A percentile compares a stretch with the other conserved stretches of the same genome.
phyloP scores from a whole-genome alignment of 2,888 invertebrate genomes.

The Heliconius sara region DNA sequence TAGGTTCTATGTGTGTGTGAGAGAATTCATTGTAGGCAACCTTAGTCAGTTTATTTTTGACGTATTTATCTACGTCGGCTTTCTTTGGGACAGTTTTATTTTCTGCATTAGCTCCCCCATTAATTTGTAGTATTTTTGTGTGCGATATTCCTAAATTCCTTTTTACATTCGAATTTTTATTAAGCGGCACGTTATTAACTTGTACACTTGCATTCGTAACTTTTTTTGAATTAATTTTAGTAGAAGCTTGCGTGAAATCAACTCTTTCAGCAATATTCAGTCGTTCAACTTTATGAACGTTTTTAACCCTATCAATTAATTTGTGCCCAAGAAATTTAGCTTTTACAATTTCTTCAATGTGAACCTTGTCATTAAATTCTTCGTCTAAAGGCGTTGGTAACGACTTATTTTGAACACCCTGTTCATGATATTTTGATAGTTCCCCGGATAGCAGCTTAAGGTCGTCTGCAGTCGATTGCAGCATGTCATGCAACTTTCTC shows the following conservation, averaged over 20 bases:
- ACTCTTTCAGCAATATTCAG: constrained; percentile 27
- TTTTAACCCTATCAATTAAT: constrained; percentile 59
- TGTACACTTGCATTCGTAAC: constrained; percentile 55
- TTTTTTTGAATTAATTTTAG: constrained; percentile 51
- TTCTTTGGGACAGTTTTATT: constrained; percentile 20
- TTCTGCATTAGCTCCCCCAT: constrained; percentile 50
- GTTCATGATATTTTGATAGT: constrained; percentile 68
- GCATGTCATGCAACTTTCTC: constrained; percentile 76
- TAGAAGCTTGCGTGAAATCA: constrained; percentile 44
- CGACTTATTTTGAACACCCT: constrained; percentile 65
- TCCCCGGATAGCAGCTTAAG: constrained; percentile 75
- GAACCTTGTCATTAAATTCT: constrained; percentile 78
- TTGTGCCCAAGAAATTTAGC: constrained; percentile 79
- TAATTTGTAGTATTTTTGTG: constrained; percentile 67
- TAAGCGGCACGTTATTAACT: constrained; percentile 52
- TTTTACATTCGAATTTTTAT: constrained; percentile 54
- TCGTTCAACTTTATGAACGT: constrained; percentile 39
- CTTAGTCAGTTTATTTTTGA: constrained; percentile 50
- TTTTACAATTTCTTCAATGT: constrained; percentile 77
- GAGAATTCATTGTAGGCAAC: constrained; percentile 71
- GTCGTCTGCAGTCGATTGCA: constrained; percentile 79
- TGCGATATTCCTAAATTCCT: constrained; percentile 65
- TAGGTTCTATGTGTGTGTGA: constrained; percentile 63
- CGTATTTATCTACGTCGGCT: not conserved
- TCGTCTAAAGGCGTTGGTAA: constrained; percentile 74